phyloP scores from a whole-genome alignment of 2,888 invertebrate species.

The Andrena bucephala region DNA sequence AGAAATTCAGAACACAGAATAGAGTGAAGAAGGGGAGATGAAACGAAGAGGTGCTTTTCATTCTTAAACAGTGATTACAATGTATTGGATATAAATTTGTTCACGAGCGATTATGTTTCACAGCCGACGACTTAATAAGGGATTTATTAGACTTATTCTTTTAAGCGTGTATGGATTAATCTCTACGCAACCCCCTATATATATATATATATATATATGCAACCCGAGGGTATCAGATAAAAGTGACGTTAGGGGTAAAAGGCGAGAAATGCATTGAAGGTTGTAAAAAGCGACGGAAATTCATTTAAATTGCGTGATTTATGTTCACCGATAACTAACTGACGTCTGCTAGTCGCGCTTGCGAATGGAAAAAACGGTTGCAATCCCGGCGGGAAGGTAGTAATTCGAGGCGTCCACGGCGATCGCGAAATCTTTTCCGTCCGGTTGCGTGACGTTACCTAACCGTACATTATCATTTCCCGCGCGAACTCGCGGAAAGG shows the following conservation, averaged over 20 bases:
- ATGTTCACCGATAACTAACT: conserved; percentile 22
- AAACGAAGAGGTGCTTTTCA: too few relatives aligned
- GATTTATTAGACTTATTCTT: too few relatives aligned
- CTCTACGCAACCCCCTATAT: too few relatives aligned
- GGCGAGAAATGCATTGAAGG: background rate
- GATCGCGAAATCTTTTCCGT: conserved; percentile 36
- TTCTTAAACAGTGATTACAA: too few relatives aligned
- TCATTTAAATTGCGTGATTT: conserved; percentile 15
- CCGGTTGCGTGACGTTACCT: conserved; percentile 42
- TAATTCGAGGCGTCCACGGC: conserved; percentile 19
- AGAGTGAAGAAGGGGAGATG: too few relatives aligned
- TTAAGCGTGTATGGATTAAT: too few relatives aligned
- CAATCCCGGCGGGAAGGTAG: conserved; percentile 33
- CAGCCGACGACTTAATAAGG: too few relatives aligned
- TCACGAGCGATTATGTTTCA: too few relatives aligned
- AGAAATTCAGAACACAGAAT: conserved; percentile 10
- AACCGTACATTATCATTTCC: conserved; percentile 54
- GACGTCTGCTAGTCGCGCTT: background rate
- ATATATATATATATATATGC: too few relatives aligned
- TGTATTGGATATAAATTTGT: too few relatives aligned
- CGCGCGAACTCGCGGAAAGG: conserved; percentile 17
- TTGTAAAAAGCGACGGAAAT: background rate
- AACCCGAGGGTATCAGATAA: background rate
- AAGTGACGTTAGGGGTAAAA: background rate
- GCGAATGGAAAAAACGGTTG: conserved; percentile 3